These are phyloP conservation scores for Tachuris rubrigastra DNA, from an alignment of 2,113 vertebrate genomes.

Conservation along the genomic window DNA sequence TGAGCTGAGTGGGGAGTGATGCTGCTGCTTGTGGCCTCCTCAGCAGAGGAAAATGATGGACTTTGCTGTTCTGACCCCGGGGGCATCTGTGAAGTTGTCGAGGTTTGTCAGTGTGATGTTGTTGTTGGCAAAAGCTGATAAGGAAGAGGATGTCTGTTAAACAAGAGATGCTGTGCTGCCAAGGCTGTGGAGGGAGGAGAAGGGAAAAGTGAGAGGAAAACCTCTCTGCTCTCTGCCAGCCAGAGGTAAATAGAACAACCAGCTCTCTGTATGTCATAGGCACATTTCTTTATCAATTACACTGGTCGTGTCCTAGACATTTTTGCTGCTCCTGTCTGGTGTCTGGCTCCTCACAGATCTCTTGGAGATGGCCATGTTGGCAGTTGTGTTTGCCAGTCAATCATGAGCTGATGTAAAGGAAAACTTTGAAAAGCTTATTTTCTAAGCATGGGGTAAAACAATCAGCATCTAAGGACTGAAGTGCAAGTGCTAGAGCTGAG, in stretches of 20 bases:
- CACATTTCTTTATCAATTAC: not conserved
- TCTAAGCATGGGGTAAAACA: not conserved
- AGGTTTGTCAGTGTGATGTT: not conserved
- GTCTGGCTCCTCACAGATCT: not conserved
- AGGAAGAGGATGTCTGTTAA: not conserved
- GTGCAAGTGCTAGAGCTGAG: not conserved
- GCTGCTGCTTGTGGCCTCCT: not conserved
- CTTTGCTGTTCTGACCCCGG: not conserved
- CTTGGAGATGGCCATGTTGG: not conserved
- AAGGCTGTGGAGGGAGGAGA: not conserved
- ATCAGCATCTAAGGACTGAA: not conserved
- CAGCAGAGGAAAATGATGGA: not conserved
- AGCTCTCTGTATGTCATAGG: rapidly evolving
- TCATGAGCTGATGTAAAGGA: not conserved
- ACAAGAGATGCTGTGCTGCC: not conserved
- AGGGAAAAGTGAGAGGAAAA: not conserved
- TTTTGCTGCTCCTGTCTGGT: not conserved
- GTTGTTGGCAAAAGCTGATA: not conserved
- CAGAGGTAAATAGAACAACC: not conserved
- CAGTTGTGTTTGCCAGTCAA: not conserved
- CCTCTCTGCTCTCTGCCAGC: not conserved
- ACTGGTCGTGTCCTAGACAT: not conserved
- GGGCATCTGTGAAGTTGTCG: not conserved
- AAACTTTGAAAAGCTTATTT: not conserved
- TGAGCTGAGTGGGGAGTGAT: not conserved